Base-by-base conservation (phyloP, 2,797 vertebrate species). In the Alca torda region DNA sequence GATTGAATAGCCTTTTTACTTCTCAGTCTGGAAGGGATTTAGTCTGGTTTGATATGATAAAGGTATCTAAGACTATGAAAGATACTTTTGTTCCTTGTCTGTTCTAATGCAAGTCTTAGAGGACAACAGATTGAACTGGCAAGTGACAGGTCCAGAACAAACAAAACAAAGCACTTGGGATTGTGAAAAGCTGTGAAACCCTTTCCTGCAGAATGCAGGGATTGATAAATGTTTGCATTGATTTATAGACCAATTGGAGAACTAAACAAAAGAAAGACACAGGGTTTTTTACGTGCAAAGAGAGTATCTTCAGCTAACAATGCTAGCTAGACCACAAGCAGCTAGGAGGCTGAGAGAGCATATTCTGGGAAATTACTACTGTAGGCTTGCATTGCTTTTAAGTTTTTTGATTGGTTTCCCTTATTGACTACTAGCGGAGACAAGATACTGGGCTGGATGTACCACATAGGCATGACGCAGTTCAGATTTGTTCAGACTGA, bases 241-340 rank as follows among this genome's bases (percentile, higher is more conserved):
- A 75, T 91, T 82, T 89, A 85, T 41, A 93, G 74, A 87, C 25
- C 37, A 69, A 33, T 46, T 76, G 50, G 24, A 91, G 46, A 84
- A 54, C 14, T 61, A 53, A 69, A 75, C 6, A 41, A 67, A 45
- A 31, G 8, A 48, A 46, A 83, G 35, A 31, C 26, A 24, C 2
- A 9, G 25, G 4, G 0, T 18, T 0, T 60, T 57, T 51, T 24
- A 45, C 3, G 9, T 11, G 4, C 39, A 54, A 76, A 69, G 59
- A 33, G 15, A 57, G 57, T 59, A 16, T 57, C 21, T 87, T 64
- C 50, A 54, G 16, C 13, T 83, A 76, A 57, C 10, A 31, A 10
- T 9, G 2, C 28, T 57, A 68, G 31, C 24, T 64, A 21, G 14
- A 54, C 20, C 46, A 73, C 20, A 54, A 77, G n/a, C 4, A 82